Evolutionary conservation across 2,113 vertebrate species (phyloP).

Genomic region (Struthio camelus): DNA sequence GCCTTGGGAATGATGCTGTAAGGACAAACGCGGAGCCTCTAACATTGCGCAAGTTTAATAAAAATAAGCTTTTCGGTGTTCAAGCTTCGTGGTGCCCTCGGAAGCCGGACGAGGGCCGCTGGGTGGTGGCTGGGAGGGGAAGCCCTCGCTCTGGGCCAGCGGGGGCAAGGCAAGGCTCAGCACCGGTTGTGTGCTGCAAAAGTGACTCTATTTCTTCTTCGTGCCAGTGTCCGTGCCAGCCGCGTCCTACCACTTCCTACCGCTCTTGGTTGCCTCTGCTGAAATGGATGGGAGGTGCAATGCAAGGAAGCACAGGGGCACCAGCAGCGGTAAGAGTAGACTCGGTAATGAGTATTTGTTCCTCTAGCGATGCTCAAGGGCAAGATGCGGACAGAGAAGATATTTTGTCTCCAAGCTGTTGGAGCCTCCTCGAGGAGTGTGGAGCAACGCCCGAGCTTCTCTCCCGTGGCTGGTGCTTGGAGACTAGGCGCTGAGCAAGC

Average conservation of each 20-base stretch:
- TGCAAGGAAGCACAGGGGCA: no score
- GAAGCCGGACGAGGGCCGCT: neutral
- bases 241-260: neutral
- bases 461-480: no score
- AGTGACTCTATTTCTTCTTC: neutral
- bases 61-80: neutral
- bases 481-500: no score
- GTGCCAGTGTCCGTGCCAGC: neutral
- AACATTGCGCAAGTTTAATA: neutral
- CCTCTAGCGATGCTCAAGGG: no score
- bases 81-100: accelerated
- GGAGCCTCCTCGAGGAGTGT: neutral
- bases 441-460: no score
- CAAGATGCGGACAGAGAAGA: no score
- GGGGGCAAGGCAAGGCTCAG: neutral
- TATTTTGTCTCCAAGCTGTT: no score
- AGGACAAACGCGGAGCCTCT: neutral
- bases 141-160: neutral
- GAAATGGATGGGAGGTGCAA: neutral
- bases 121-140: neutral
- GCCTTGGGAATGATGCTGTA: neutral
- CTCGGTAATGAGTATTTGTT: no score
- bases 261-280: neutral
- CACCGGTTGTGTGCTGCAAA: neutral
- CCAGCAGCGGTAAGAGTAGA: no score